Evolutionary conservation across 2,113 vertebrate species (phyloP), one percentile per base, ranked within the genome.

Genomic region (Plectropomus leopardus): DNA sequence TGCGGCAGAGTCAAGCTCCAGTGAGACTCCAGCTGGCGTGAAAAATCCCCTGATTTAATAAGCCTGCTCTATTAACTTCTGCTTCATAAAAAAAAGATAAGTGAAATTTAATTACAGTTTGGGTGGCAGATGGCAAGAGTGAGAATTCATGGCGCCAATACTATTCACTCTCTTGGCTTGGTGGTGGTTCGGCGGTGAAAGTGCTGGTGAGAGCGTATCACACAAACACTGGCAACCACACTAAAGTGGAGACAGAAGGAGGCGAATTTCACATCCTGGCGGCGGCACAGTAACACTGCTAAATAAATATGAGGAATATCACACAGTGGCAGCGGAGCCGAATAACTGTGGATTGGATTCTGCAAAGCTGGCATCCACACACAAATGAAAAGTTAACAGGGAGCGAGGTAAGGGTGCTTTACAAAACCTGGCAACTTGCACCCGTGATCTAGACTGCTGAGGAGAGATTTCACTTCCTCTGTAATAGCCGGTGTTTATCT

Each of bases 31-130:
- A 86, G 85, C 88, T 89, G 89, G 87, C 48, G 58, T 88, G 71
- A 86, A 90, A 89, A 88, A 88, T 84, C 81, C 70, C 60, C 80
- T 82, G 88, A 92, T 91, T 91, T 90, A 91, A 93, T 93, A 90
- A 93, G 83, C 76, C 76, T 69, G 78, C 81, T 90, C 82, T 92
- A 92, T 89, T 90, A 90, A 89, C 90, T 93, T 83, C 75, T 85
- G 80, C 76, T 85, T 92, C 87, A 87, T 90, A 82, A 83, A 92
- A 89, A n/a, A 82, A 86, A 84, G 84, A 92, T 86, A 88, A 93
- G 85, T 91, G 83, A 88, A 92, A 92, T 89, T 80, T 83, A 89
- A 92, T 95, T 93, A 91, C 88, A 92, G 87, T 93, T 89, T 90
- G 75, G 86, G 84, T 88, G 91, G 92, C 93, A 94, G 93, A 93